Base-by-base conservation (phyloP, 2,113 vertebrate species). In the Bufo bufo region DNA sequence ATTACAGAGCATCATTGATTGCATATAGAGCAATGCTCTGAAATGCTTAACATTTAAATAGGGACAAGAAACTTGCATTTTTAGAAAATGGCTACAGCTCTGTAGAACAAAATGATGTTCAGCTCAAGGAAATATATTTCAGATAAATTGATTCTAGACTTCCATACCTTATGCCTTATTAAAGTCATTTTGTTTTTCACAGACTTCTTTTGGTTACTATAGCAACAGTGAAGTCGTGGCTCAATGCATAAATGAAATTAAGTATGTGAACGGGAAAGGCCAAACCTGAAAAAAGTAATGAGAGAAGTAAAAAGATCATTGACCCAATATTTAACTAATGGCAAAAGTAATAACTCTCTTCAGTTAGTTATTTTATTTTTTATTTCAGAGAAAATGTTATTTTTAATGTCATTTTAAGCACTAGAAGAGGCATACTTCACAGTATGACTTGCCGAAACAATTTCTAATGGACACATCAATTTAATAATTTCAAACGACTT, bases 161-260 rank as follows among this genome's bases (percentile, higher is more conserved):
- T 88, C 87, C 87, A 88, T 88, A 88, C 87, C 87, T 75, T 84
- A 84, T 88, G 87, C 66, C 87, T 83, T 88, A 88, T 88, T 88
- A 88, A 77, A 88, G 81, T 88, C 87, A 88, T 88, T 88, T 88
- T 88, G 87, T 88, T 88, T 84, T 88, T 88, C 81, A 82, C 81
- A 88, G 87, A 84, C 87, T 63, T 65, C 81, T 88, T 75, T 84
- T 33, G 23, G 87, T 88, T 84, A 84, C 87, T 81, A 65, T 88
- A 84, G 87, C 87, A 88, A 88, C 87, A 66, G 81, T 11, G 49
- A 83, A 84, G 87, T 88, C 82, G 87, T 84, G 66, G 87, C 87
- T 78, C 58, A 59, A 74, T 75, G 71, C 71, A 84, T 88, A 88
- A 88, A 88, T 88, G 81, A 88, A 88, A 84, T 88, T 88, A 88